Base-by-base conservation (phyloP, 2,888 invertebrate genomes). In the Muschampia plurimacula region DNA sequence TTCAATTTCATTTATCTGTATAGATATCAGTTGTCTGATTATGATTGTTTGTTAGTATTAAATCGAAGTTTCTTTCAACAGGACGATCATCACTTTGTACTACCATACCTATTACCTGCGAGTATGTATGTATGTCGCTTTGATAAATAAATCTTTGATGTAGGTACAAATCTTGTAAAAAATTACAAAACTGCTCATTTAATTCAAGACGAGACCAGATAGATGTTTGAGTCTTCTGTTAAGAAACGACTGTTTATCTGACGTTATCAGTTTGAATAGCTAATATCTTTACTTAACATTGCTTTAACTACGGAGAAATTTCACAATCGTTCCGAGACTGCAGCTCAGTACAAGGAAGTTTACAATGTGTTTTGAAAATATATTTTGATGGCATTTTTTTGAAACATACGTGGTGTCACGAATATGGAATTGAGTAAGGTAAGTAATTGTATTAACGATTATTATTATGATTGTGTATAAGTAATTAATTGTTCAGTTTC, bases 181-280 rank as follows among this genome's bases (percentile, higher is more conserved):
- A 32, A 59, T 59, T 13, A 32, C 57, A 59, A 59, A 12, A 32
- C 12, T 8, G n/a, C 13, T 55, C n/a, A 66, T 55, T 52, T 55
- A 0, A 39, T 39, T 46, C 41, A 44, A 65, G 41, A 3, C 28
- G 8, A 46, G 28, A 65, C 13, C 12, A 57, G 15, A 59, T 22
- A 69, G 73, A 69, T 60, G 69, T 52, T 15, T 44, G 59, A 67
- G 46, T 15, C 67, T 63, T 39, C 22, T 72, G 36, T 72, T 46
- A 71, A 44, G 62, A 71, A 32, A 62, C 65, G 41, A 60, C 65
- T 52, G 65, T 63, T 62, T 75, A 73, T 73, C 73, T 73, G 57
- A n/a, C 15, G 65, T 67, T 74, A 74, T 66, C 66, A 69, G 65
- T 71, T 71, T 59, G 59, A 68, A 68, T 65, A 71, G 65, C 36